Percentiles rank a stretch among this genome's conserved stretches.
Conservation (phyloP, 2,797 vertebrate genomes). For the Pteropus rufus region DNA sequence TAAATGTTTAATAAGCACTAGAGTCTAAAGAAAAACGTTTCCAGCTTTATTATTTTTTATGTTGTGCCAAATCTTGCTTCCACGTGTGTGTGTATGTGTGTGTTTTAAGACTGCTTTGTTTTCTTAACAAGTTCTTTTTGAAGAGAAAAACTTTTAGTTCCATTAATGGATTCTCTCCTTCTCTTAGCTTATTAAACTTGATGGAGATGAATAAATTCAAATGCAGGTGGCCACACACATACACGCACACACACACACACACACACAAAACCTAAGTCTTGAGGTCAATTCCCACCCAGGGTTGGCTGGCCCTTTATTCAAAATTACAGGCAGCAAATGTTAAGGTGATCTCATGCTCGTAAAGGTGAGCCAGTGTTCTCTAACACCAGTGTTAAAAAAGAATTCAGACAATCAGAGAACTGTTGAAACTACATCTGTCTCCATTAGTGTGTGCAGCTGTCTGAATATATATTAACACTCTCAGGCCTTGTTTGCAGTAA, state of each 20-base stretch:
- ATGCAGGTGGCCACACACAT: conserved; percentile 54
- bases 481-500: conserved; percentile 12
- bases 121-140: conserved; percentile 76
- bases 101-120: conserved; percentile 76
- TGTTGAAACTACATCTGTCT: conserved; percentile 32
- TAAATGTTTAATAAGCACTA: conserved; percentile 75
- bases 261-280: conserved; percentile 38
- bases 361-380: conserved; percentile 42
- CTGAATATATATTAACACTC: background rate
- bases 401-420: conserved; percentile 10
- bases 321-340: conserved; percentile 64
- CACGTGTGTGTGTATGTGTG: background rate
- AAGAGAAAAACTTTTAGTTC: conserved; percentile 62
- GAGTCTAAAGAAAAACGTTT: conserved; percentile 55
- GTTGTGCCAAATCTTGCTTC: conserved; percentile 69
- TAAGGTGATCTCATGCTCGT: conserved; percentile 75
- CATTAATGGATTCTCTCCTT: background rate
- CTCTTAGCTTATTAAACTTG: conserved; percentile 70
- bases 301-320: conserved; percentile 60
- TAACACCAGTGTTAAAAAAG: conserved; percentile 74
- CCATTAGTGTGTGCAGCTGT: conserved; percentile 3
- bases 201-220: conserved; percentile 72
- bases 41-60: conserved; percentile 72
- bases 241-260: background rate
- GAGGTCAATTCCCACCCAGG: conserved; percentile 64